Percentiles rank a stretch among this genome's conserved stretches.
phyloP scores from a whole-genome alignment of 2,113 vertebrate genomes.

The Peromyscus polionotus region DNA sequence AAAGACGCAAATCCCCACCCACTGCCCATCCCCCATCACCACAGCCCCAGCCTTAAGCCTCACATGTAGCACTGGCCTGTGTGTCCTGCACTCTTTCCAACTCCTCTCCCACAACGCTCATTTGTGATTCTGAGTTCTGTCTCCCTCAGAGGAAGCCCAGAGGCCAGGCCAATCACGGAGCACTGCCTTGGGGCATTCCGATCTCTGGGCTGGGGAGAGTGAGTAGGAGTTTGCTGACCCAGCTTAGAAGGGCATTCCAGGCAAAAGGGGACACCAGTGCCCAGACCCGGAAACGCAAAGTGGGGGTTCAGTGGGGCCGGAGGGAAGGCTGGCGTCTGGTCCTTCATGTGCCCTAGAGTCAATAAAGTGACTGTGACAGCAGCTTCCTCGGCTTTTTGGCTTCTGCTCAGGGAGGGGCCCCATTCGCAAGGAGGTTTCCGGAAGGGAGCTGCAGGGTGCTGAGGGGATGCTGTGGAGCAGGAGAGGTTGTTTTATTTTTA shows the following conservation, averaged over 20 bases:
- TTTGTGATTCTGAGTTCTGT: neutral
- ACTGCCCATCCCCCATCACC: neutral
- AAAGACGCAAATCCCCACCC: neutral
- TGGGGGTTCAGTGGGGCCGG: neutral
- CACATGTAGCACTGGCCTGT: neutral
- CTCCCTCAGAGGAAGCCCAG: neutral
- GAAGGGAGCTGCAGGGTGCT: neutral
- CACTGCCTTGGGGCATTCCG: neutral
- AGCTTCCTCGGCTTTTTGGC: conserved; percentile 4
- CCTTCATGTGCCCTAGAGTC: neutral
- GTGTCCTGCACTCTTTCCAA: neutral
- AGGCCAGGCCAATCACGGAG: neutral
- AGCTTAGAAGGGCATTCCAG: neutral
- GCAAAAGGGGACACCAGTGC: neutral
- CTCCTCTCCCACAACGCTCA: neutral
- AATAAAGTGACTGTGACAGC: conserved; percentile 70
- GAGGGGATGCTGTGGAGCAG: neutral
- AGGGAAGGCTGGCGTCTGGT: neutral
- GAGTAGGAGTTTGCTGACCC: neutral
- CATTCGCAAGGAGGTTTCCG: neutral
- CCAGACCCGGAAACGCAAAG: neutral
- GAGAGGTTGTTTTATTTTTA: conserved; percentile 29
- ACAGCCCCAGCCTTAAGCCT: neutral
- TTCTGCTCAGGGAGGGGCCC: neutral
- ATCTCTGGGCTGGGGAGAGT: neutral